Conservation (phyloP, 2,888 invertebrate genomes). For the Troides helena region DNA sequence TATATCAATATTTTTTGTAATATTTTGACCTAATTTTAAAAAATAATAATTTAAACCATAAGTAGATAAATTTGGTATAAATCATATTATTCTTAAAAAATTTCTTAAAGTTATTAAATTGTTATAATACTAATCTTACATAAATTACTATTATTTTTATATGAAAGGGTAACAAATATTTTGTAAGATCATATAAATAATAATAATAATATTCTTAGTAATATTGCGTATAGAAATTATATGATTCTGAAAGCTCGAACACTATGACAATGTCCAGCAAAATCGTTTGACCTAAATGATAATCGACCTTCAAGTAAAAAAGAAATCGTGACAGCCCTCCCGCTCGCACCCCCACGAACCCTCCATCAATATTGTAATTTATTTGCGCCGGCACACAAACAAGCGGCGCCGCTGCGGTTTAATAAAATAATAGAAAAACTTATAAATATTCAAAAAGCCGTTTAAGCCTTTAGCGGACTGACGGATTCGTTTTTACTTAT, state of each 20-base stretch:
- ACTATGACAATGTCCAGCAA: no score
- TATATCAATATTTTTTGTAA: slow-evolving; percentile 69
- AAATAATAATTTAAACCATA: slow-evolving; percentile 68
- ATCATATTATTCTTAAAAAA: no score
- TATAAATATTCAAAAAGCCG: slow-evolving; percentile 76
- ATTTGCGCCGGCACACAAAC: slow-evolving; percentile 21
- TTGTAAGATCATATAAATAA: no score
- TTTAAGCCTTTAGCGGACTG: slow-evolving; percentile 75
- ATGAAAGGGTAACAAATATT: no score
- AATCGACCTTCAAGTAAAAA: no score
- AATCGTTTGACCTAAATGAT: no score
- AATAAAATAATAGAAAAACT: slow-evolving; percentile 79
- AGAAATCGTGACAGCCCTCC: background rate
- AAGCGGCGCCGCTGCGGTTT: slow-evolving; percentile 43
- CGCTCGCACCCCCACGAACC: background rate
- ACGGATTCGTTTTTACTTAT: slow-evolving; percentile 80
- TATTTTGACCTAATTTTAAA: slow-evolving; percentile 62
- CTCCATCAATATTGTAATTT: slow-evolving; percentile 26
- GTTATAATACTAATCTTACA: no score
- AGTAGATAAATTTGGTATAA: slow-evolving; percentile 58
- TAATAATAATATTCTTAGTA: no score
- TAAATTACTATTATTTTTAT: no score
- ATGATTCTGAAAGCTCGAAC: no score
- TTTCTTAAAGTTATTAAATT: no score
- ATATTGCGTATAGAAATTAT: no score